phyloP scores from a whole-genome alignment of 2,113 vertebrate genomes.

The Ceyx margarethae region DNA sequence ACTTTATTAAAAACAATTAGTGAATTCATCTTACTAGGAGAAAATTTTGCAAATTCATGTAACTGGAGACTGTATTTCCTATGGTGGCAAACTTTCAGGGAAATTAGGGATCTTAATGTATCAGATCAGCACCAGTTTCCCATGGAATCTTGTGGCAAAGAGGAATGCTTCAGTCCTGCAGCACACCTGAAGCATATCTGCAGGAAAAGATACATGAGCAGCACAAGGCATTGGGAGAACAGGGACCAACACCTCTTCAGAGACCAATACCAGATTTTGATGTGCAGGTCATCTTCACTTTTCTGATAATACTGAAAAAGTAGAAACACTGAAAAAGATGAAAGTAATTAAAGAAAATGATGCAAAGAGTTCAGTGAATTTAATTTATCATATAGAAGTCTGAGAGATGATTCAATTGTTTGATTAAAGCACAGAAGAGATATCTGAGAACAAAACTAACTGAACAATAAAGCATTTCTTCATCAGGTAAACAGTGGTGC shows the following conservation, averaged over 20 bases:
- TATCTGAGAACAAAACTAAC: background rate
- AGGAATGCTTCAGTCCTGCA: background rate
- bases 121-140: background rate
- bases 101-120: background rate
- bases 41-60: background rate
- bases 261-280: background rate
- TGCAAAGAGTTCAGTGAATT: background rate
- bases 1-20: background rate
- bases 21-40: background rate
- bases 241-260: background rate
- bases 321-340: background rate
- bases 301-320: background rate
- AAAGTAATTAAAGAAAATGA: background rate
- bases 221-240: background rate
- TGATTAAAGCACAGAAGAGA: constrained; percentile 25
- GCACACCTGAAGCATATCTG: background rate
- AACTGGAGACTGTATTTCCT: background rate
- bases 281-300: background rate
- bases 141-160: background rate
- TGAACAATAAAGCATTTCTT: constrained; percentile 22
- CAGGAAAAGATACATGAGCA: background rate
- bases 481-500: background rate
- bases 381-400: background rate
- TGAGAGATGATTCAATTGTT: constrained; percentile 26
- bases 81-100: background rate